These are phyloP conservation scores for Drosophila punjabiensis DNA, from an alignment of 1,140 invertebrate genomes.

Conservation along the genomic window DNA sequence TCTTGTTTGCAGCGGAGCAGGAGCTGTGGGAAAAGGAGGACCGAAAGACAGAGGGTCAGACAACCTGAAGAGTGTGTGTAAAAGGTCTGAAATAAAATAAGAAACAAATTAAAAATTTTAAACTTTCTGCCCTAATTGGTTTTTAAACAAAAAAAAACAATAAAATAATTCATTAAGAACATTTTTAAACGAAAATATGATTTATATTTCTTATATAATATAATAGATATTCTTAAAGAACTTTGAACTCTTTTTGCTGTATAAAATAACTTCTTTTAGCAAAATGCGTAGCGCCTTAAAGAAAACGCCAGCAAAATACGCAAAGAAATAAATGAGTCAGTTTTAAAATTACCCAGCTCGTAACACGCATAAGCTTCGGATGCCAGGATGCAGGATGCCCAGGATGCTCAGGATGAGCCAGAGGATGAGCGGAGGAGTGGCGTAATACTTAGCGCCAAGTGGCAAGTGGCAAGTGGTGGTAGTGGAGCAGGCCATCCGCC, in stretches of 20 bases:
- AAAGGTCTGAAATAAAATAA: constrained; percentile 5
- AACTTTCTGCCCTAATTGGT: not conserved
- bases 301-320: constrained; percentile 33
- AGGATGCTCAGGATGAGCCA: not conserved
- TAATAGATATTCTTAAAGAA: not conserved
- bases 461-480: constrained; percentile 41
- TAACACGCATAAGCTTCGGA: constrained; percentile 29
- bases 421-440: not conserved
- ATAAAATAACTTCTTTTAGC: not conserved
- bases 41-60: constrained; percentile 14
- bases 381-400: constrained; percentile 9
- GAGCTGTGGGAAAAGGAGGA: constrained; percentile 28
- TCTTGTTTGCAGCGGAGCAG: constrained; percentile 74
- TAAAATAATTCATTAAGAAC: too few species aligned
- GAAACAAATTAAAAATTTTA: constrained; percentile 8
- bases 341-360: constrained; percentile 37
- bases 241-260: not conserved
- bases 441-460: constrained; percentile 45
- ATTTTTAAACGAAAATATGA: too few species aligned
- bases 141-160: not conserved
- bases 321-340: constrained; percentile 33
- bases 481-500: constrained; percentile 51
- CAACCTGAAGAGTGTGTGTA: constrained; percentile 2
- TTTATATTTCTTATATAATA: not conserved
- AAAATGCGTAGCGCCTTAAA: constrained; percentile 15